Base-by-base conservation (phyloP, 92 coral and sea anemone genomes). In the Bergia puertoricense region DNA sequence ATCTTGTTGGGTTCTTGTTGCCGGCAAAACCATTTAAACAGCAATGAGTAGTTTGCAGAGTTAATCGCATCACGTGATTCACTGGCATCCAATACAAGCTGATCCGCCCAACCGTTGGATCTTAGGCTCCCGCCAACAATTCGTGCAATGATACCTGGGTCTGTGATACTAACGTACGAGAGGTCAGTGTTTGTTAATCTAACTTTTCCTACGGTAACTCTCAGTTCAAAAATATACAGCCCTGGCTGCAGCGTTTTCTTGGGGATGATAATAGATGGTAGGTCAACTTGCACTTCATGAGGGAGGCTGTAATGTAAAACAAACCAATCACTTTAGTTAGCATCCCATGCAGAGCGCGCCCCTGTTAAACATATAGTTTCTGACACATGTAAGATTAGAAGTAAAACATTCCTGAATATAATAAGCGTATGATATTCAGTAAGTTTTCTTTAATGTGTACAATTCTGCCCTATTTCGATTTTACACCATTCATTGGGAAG, bases 61-160 rank as follows among this genome's bases (percentile, higher is more conserved):
- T 62, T 68, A 74, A 91, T n/a, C 7, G 93, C 95, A 75, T 96
- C 99, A 43, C 36, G 85, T 79, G 99, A 93, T n/a, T 38, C 85
- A 10, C 92, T 91, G 66, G 98, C 98, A 67, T 94, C 86, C 82
- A 97, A 91, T n/a, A 81, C 57, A 46, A 94, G 87, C 20, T 68
- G 30, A 15, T 48, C 72, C 40, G 88, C 93, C 99, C 99, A 97
- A 22, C 90, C 92, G 75, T 92, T 93, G 57, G 98, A 90, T 57
- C 95, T 89, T 6, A 89, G 75, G 57, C 92, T 92, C 40, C 99
- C 99, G 38, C 99, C 99, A 37, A 72, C 84, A 37, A 97, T 95
- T 67, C 10, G 42, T 9, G 98, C 97, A 46, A 88, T 65, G 66
- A 97, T 91, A 13, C 84, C 87, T 0, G 97, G 96, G 69, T 89